Evolutionary conservation across 2,797 vertebrate genomes (phyloP), one percentile per base, ranked within the genome.

Genomic region (Peromyscus melanophrys): DNA sequence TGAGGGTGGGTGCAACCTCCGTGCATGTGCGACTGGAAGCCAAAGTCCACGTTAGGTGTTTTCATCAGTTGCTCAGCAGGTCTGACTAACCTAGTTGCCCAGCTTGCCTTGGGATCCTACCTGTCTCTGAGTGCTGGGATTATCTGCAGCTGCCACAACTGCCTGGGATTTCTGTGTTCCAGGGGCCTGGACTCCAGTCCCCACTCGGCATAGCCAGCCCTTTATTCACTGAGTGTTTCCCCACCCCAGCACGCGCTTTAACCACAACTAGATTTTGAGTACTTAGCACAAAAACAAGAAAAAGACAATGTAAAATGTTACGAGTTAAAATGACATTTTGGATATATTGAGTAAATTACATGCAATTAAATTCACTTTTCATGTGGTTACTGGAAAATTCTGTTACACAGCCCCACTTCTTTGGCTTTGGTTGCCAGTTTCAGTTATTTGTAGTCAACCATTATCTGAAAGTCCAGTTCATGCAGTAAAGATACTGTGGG

Each of bases 371-470:
- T 92, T 88, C 17, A 19, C 37, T 89, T 76, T 31, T 86, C 86
- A 67, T n/a, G 40, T 55, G 31, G 49, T 63, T 85, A 67, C 57
- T 12, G 52, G 49, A 91, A 91, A 75, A 75, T 94, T 61, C 94
- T 3, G 34, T 25, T 43, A 1, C 34, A 31, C 3, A 40, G 6
- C 55, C 49, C 46, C 19, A 11, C 52, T 27, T n/a, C 40, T 91
- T 71, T 61, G 29, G 23, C 27, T 82, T 73, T n/a, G 52, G 14
- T 71, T 71, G 43, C 19, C 17, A 43, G 34, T 92, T 92, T 73
- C 19, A 25, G 55, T 34, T n/a, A 21, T 80, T 49, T 80, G 31
- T 4, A 34, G 31, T n/a, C 46, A 78, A 34, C 46, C 10, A 11
- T n/a, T 63, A 92, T 27, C 16, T 92, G 43, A 34, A 71, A 71